A percentile compares a stretch with the other conserved stretches of the same genome.
Conservation (phyloP, 2,888 invertebrate genomes). For the Drosophila cognata region DNA sequence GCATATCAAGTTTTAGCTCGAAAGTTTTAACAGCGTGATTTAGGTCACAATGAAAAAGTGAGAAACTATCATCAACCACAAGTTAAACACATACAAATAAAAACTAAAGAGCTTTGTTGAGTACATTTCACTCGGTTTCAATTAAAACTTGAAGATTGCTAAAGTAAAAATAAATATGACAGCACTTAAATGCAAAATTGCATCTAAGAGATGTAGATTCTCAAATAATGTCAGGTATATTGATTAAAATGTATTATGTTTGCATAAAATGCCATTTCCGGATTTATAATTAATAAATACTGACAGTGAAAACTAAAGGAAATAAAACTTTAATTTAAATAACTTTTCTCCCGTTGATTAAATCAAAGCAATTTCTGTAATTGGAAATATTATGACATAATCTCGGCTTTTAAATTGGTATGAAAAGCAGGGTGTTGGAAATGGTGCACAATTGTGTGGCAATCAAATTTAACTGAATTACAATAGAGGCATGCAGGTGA, state of each 20-base stretch:
- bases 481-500: constrained; percentile 17
- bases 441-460: constrained; percentile 1
- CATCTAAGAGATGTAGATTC: neutral
- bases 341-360: neutral
- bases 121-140: neutral
- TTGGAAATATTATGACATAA: neutral
- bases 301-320: neutral
- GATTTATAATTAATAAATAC: neutral
- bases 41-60: neutral
- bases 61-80: neutral
- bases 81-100: neutral
- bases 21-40: neutral
- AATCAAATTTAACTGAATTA: constrained; percentile 7
- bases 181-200: neutral
- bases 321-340: neutral
- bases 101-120: neutral
- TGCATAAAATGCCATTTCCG: neutral
- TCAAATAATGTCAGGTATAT: neutral
- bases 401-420: neutral
- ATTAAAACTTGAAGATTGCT: neutral
- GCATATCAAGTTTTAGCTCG: neutral
- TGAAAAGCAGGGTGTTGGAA: neutral
- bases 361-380: neutral
- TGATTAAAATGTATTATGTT: neutral
- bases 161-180: neutral